Percentiles rank a stretch among this genome's conserved stretches.
These are phyloP conservation scores for Polypterus senegalus DNA, from an alignment of 2,113 vertebrate genomes.

Conservation along the genomic window DNA sequence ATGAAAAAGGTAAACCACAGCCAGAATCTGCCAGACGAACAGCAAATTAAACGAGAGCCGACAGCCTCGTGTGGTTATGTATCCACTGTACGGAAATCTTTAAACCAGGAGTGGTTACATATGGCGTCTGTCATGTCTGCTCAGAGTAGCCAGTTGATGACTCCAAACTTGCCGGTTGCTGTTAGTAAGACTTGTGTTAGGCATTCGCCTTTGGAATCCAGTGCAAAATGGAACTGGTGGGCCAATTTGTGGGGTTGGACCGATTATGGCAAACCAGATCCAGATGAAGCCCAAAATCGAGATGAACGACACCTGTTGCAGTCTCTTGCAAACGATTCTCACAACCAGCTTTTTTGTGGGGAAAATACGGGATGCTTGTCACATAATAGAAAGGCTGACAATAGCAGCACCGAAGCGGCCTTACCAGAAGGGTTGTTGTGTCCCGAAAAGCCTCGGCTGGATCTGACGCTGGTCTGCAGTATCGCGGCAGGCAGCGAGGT, in stretches of 20 bases:
- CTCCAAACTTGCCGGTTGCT: too few relatives aligned
- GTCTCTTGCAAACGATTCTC: too few relatives aligned
- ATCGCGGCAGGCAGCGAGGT: conserved; percentile 25
- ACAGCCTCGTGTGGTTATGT: conserved; percentile 1
- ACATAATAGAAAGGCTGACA: conserved; percentile 30
- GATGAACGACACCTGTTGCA: too few relatives aligned
- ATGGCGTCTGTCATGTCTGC: too few relatives aligned
- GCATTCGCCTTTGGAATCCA: too few relatives aligned
- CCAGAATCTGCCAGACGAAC: too few relatives aligned
- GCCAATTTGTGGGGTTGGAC: conserved; percentile 24
- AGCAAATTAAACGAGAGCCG: conserved; percentile 6
- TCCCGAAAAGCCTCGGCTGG: conserved; percentile 13
- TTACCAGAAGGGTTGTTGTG: conserved; percentile 21
- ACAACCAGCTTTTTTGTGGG: conserved; percentile 15
- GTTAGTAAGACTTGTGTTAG: too few relatives aligned
- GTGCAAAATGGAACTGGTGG: conserved; percentile 21
- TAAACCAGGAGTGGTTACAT: conserved; percentile 18
- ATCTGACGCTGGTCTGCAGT: conserved; percentile 3
- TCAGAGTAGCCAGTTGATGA: too few relatives aligned
- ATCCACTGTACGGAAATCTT: conserved; percentile 16
- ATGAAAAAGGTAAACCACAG: too few relatives aligned
- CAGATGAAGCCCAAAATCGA: too few relatives aligned
- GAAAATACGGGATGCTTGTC: conserved; percentile 38
- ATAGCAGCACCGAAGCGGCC: conserved; percentile 18
- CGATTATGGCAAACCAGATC: conserved; percentile 4